phyloP scores from a whole-genome alignment of 1,140 invertebrate genomes.

The Ganaspis sp. region DNA sequence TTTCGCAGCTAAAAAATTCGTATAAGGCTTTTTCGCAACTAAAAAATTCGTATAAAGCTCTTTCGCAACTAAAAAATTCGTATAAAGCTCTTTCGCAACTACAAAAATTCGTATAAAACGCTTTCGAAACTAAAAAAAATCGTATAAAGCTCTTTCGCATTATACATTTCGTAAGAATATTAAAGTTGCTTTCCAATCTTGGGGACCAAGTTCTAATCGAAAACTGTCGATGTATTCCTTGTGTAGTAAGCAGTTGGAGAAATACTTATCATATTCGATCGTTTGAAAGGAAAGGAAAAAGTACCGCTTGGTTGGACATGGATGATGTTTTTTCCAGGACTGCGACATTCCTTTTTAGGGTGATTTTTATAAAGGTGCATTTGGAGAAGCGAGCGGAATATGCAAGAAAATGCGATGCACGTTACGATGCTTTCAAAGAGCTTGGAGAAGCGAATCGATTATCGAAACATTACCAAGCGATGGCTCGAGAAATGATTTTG shows the following conservation, averaged over 20 bases:
- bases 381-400: neutral
- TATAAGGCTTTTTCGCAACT: too few species aligned
- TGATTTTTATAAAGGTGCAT: slow-evolving; percentile 12
- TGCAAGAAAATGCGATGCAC: slow-evolving; percentile 19
- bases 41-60: too few species aligned
- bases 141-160: neutral
- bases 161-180: neutral
- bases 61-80: too few species aligned
- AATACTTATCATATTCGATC: slow-evolving; percentile 20
- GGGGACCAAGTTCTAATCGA: slow-evolving; percentile 14
- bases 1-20: too few species aligned
- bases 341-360: slow-evolving; percentile 8
- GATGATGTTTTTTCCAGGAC: neutral
- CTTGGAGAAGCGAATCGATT: slow-evolving; percentile 17
- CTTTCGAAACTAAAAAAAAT: too few species aligned
- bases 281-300: neutral
- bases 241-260: neutral
- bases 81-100: too few species aligned
- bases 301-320: neutral
- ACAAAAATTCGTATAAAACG: too few species aligned
- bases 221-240: neutral
- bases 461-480: slow-evolving; percentile 20
- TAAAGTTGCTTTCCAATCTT: neutral
- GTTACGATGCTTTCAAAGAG: slow-evolving; percentile 15
- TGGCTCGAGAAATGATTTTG: slow-evolving; percentile 22